Percentiles rank a stretch among this genome's conserved stretches.
These are phyloP conservation scores for Ondatra zibethicus DNA, from an alignment of 2,113 vertebrate genomes.

Conservation along the genomic window DNA sequence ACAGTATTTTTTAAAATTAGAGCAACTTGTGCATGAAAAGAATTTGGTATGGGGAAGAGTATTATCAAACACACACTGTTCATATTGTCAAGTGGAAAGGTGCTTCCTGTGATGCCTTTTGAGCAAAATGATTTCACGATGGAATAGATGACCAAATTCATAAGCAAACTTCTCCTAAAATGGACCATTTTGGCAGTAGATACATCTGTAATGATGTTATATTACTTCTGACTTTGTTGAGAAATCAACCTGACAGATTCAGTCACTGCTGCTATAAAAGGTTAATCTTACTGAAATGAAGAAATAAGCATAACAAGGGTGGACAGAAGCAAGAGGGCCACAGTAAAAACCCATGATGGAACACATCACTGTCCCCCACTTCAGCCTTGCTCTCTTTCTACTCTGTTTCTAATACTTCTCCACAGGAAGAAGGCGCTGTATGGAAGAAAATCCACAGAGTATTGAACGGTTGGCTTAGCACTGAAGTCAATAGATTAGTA, in stretches of 20 bases:
- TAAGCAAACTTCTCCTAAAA: slow-evolving; percentile 2
- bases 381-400: background rate
- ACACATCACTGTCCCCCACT: background rate
- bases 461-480: background rate
- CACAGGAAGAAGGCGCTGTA: background rate
- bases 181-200: background rate
- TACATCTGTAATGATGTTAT: background rate
- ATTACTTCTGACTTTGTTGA: background rate
- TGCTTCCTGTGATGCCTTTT: background rate
- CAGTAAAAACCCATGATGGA: background rate
- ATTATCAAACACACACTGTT: background rate
- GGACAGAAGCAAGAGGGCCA: no score
- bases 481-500: background rate
- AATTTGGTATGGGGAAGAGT: background rate
- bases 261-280: background rate
- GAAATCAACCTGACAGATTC: background rate
- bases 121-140: background rate
- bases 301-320: background rate
- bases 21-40: background rate
- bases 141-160: background rate
- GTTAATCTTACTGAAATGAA: background rate
- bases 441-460: background rate
- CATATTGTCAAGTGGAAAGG: background rate
- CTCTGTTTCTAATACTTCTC: background rate
- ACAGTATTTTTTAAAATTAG: background rate